phyloP scores from a whole-genome alignment of 2,113 vertebrate genomes.

The Pristiophorus japonicus region DNA sequence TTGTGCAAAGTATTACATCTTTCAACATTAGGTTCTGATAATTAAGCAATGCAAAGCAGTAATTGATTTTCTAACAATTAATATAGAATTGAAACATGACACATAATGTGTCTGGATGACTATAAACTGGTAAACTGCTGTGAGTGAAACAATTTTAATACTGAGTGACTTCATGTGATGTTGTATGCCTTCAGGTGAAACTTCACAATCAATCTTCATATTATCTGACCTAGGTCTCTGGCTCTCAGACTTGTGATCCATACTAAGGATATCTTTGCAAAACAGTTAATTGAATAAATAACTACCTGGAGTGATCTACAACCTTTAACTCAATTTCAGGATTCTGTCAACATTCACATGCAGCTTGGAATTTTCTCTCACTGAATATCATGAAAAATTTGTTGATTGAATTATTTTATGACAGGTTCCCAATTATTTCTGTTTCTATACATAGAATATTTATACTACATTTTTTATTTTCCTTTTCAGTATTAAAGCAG shows the following conservation, averaged over 20 bases:
- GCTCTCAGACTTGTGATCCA: not conserved
- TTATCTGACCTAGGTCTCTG: not conserved
- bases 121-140: not conserved
- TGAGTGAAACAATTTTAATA: not conserved
- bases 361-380: not conserved
- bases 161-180: not conserved
- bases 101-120: not conserved
- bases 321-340: not conserved
- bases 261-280: not conserved
- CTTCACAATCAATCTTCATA: not conserved
- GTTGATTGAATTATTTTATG: not conserved
- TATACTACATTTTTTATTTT: not conserved
- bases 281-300: not conserved
- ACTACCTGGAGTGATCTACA: not conserved
- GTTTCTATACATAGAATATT: not conserved
- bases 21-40: not conserved
- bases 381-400: not conserved
- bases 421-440: not conserved
- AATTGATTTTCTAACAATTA: not conserved
- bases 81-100: not conserved
- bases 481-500: conserved; percentile 82
- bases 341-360: not conserved
- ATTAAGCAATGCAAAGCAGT: not conserved
- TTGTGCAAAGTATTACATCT: not conserved
- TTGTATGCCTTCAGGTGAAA: not conserved